phyloP scores from a whole-genome alignment of 2,797 vertebrate species.

The Tragelaphus eurycerus region DNA sequence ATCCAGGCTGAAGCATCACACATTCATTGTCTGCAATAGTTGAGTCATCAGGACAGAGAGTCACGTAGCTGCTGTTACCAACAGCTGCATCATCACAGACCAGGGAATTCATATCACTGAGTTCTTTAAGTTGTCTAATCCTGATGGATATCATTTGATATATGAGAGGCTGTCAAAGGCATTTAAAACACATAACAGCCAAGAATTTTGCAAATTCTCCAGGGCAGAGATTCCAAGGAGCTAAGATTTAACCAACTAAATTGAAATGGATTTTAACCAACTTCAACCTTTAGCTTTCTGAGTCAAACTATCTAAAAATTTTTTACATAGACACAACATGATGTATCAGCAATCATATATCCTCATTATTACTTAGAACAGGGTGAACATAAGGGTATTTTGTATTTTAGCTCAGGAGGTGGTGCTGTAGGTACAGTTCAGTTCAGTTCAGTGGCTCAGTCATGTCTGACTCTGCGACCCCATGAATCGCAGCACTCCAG shows the following conservation, averaged over 20 bases:
- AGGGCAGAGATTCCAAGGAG: background rate
- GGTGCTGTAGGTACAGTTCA: background rate
- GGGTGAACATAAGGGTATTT: background rate
- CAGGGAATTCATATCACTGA: background rate
- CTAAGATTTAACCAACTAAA: background rate
- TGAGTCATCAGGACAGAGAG: background rate
- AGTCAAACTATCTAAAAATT: background rate
- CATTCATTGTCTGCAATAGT: background rate
- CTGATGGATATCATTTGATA: background rate
- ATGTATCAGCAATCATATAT: background rate
- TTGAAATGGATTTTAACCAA: background rate
- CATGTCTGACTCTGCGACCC: too few relatives aligned
- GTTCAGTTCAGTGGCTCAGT: too few relatives aligned
- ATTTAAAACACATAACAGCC: background rate
- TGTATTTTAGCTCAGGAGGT: background rate
- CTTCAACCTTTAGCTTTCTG: background rate
- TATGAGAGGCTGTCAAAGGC: background rate
- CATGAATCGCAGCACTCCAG: too few relatives aligned
- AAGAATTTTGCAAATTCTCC: background rate
- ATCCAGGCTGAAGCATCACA: background rate
- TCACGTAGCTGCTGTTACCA: background rate
- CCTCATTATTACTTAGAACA: background rate
- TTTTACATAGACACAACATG: background rate
- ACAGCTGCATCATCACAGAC: background rate
- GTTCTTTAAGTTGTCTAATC: background rate